Evolutionary conservation across 35 echinoderm and acorn worm genomes (phyloP).

Genomic region (Hemicentrotus pulcherrimus): DNA sequence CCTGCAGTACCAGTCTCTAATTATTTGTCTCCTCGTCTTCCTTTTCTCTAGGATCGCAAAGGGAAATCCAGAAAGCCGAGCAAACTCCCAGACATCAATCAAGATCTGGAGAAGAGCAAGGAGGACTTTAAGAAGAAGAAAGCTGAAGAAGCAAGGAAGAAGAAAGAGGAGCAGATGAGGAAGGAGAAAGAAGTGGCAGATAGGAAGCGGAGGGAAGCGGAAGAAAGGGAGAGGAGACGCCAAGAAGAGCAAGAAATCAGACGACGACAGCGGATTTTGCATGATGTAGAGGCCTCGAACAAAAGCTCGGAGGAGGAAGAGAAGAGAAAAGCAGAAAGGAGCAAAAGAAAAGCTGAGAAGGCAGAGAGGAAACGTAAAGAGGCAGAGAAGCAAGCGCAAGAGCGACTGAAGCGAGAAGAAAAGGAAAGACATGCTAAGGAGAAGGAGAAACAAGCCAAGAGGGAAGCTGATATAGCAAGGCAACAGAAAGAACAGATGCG

Average conservation of each 20-base stretch:
- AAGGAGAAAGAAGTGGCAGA: neutral
- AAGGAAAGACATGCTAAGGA: neutral
- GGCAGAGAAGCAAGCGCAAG: slow-evolving; percentile 17
- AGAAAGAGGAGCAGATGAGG: neutral
- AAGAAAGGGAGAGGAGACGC: neutral
- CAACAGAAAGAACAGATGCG: neutral
- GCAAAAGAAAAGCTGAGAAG: slow-evolving; percentile 16
- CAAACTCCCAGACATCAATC: neutral
- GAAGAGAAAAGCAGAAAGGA: neutral
- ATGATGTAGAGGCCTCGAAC: neutral
- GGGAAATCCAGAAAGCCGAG: neutral
- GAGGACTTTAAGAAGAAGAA: neutral
- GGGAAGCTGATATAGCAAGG: neutral
- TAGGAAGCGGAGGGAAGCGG: neutral
- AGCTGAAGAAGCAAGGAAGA: neutral
- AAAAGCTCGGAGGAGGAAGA: neutral
- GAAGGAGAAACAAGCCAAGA: neutral
- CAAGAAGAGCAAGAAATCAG: neutral
- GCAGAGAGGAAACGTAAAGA: slow-evolving; percentile 45
- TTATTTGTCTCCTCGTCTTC: no score
- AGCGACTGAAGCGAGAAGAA: slow-evolving; percentile 31
- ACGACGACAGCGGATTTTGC: neutral
- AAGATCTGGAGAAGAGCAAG: neutral
- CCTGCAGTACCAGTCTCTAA: no score
- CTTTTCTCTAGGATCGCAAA: neutral